These are phyloP conservation scores for Hydrophis major DNA, from an alignment of 2,797 vertebrate genomes.

Conservation along the genomic window DNA sequence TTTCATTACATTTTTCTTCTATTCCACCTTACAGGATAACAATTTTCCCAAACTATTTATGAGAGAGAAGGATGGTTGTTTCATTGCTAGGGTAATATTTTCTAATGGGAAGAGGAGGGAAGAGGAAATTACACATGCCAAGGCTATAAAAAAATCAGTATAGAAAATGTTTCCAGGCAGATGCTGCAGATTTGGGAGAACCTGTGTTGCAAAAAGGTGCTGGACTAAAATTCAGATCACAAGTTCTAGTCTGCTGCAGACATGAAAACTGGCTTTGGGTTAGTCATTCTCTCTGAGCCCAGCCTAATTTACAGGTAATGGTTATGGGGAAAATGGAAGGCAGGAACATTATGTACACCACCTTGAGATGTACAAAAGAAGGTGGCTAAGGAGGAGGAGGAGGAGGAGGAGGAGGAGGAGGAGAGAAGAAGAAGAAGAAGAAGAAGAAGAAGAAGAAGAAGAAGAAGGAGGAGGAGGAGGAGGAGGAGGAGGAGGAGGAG, in stretches of 20 bases:
- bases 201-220: background rate
- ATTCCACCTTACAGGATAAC: background rate
- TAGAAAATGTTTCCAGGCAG: background rate
- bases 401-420: too few species aligned
- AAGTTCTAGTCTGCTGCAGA: background rate
- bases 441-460: too few species aligned
- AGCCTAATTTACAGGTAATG: background rate
- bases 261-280: background rate
- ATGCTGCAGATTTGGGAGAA: background rate
- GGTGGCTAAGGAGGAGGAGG: background rate
- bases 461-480: too few species aligned
- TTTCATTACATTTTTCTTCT: background rate
- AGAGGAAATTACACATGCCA: background rate
- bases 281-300: background rate
- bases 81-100: background rate
- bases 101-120: background rate
- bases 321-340: background rate
- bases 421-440: too few species aligned
- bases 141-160: background rate
- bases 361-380: background rate
- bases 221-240: background rate
- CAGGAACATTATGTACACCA: background rate
- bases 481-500: too few species aligned
- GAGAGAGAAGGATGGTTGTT: background rate
- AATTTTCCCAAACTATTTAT: background rate